Conservation (phyloP, 2,113 vertebrate species). For the Prolemur simus region DNA sequence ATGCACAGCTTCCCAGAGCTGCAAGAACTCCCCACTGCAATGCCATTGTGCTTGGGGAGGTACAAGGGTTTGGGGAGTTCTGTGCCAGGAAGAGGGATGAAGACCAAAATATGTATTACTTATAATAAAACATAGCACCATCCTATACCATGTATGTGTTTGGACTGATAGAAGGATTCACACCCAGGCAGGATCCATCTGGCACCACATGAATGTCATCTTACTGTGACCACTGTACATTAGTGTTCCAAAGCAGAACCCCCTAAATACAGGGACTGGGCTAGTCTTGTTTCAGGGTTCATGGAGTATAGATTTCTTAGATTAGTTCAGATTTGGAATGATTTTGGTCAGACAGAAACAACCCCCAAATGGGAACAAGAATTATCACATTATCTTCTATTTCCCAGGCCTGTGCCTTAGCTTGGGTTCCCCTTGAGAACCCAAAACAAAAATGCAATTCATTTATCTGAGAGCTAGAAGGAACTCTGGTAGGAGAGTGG, state of each 20-base stretch:
- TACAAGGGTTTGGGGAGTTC: background rate
- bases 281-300: background rate
- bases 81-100: background rate
- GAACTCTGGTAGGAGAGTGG: background rate
- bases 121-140: background rate
- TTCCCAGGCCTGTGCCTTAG: background rate
- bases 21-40: background rate
- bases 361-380: background rate
- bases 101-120: background rate
- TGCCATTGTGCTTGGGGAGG: background rate
- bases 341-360: background rate
- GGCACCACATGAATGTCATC: background rate
- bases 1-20: background rate
- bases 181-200: background rate
- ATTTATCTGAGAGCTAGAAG: background rate
- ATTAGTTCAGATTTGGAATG: background rate
- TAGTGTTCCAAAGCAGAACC: background rate
- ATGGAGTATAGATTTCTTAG: background rate
- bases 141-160: background rate
- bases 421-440: background rate
- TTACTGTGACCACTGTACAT: background rate
- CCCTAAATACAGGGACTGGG: background rate
- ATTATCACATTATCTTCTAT: background rate
- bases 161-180: background rate
- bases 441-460: background rate